Conservation (phyloP, 2,113 vertebrate species). For the Tachysurus fulvidraco region DNA sequence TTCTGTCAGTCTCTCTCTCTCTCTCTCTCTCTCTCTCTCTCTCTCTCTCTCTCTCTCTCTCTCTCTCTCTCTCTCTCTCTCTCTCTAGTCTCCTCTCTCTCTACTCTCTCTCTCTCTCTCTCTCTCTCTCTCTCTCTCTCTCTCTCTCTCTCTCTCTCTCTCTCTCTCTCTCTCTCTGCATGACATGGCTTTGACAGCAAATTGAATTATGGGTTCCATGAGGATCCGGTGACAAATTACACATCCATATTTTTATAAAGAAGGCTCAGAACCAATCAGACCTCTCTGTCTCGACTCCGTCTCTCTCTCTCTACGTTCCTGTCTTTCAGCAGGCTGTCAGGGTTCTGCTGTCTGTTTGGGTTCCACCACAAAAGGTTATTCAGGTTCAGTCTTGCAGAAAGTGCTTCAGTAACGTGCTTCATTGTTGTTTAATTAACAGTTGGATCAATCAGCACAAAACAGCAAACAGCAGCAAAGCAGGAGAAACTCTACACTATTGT, state of each 20-base stretch:
- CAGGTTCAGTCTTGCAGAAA: constrained; percentile 45
- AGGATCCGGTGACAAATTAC: constrained; percentile 54
- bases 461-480: constrained; percentile 11
- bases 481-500: constrained; percentile 41
- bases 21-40: too few species aligned
- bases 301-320: constrained; percentile 20
- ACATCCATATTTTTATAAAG: constrained; percentile 59
- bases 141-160: not conserved
- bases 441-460: constrained; percentile 36
- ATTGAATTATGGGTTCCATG: constrained; percentile 60
- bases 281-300: not conserved
- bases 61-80: too few species aligned
- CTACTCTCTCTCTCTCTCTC: not conserved
- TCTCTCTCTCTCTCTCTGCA: constrained; percentile 14
- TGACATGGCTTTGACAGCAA: constrained; percentile 58
- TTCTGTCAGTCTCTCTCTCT: too few species aligned
- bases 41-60: too few species aligned
- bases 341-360: constrained; percentile 27
- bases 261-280: constrained; percentile 22
- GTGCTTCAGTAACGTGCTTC: constrained; percentile 44
- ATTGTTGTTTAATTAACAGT: constrained; percentile 47
- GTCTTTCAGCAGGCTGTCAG: constrained; percentile 31
- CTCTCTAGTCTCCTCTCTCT: too few species aligned
- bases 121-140: not conserved
- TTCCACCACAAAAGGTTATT: constrained; percentile 17